These are phyloP conservation scores for Strix occidentalis DNA, from an alignment of 2,797 vertebrate species.

Conservation along the genomic window DNA sequence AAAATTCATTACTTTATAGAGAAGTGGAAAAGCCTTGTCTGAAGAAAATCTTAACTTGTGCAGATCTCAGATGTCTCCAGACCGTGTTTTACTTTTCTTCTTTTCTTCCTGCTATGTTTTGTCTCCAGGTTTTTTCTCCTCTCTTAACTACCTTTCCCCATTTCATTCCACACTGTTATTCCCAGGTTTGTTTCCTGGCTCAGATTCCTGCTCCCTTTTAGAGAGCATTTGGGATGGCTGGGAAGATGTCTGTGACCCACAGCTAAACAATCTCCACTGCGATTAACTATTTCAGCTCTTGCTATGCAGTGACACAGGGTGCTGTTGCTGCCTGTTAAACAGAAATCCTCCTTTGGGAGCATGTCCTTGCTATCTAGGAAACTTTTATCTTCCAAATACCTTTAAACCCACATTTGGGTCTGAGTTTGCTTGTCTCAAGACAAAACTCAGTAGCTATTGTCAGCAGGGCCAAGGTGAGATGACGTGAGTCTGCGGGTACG, in stretches of 20 bases:
- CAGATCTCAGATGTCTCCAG: background rate
- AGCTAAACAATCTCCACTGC: background rate
- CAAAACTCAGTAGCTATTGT: background rate
- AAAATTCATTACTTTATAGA: background rate
- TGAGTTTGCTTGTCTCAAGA: background rate
- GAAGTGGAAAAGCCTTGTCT: background rate
- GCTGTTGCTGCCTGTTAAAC: background rate
- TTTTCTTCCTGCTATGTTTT: background rate
- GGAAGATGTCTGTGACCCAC: background rate
- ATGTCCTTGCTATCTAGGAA: background rate
- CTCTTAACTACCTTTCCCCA: background rate
- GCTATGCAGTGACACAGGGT: background rate
- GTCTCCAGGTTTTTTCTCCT: background rate
- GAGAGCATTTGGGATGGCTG: background rate
- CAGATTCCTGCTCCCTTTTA: background rate
- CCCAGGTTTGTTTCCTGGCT: background rate
- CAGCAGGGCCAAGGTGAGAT: background rate
- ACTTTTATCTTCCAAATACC: conserved; percentile 13
- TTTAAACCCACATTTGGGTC: background rate
- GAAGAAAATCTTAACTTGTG: background rate
- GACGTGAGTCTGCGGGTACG: background rate
- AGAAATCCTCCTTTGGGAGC: background rate
- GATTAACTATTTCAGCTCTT: background rate
- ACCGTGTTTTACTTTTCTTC: background rate
- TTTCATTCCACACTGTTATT: background rate